Evolutionary conservation across 2,888 invertebrate species (phyloP).

Genomic region (Lomographa bimaculata): DNA sequence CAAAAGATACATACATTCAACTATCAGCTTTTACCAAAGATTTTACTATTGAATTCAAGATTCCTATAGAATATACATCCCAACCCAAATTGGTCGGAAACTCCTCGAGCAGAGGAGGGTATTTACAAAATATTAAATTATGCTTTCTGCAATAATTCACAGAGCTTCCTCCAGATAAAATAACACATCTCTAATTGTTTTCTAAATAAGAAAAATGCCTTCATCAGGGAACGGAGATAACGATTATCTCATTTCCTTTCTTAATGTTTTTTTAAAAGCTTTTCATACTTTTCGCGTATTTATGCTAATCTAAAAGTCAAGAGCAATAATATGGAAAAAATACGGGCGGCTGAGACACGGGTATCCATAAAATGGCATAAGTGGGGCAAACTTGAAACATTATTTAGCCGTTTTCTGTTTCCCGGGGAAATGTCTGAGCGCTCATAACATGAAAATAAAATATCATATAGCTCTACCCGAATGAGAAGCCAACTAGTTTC

Average conservation of each 20-base stretch:
- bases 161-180: too few relatives aligned
- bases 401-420: conserved; percentile 53
- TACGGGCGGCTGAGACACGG: conserved; percentile 52
- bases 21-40: too few relatives aligned
- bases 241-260: conserved; percentile 47
- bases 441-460: conserved; percentile 32
- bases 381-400: conserved; percentile 59
- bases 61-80: too few relatives aligned
- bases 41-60: too few relatives aligned
- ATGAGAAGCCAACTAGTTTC: too few relatives aligned
- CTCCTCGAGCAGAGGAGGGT: too few relatives aligned
- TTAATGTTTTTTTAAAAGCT: conserved; percentile 60
- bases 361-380: conserved; percentile 57
- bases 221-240: conserved; percentile 44
- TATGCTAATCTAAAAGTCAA: conserved; percentile 59
- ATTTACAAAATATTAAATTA: too few relatives aligned
- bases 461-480: too few relatives aligned
- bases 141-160: too few relatives aligned
- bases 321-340: conserved; percentile 58
- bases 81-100: too few relatives aligned
- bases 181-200: too few relatives aligned
- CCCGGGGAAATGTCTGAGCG: conserved; percentile 42
- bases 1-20: too few relatives aligned
- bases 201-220: conserved; percentile 39
- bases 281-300: conserved; percentile 55